Percentiles rank a stretch among this genome's conserved stretches.
phyloP scores from a whole-genome alignment of 1,140 invertebrate genomes.

The Ceratina calcarata region DNA sequence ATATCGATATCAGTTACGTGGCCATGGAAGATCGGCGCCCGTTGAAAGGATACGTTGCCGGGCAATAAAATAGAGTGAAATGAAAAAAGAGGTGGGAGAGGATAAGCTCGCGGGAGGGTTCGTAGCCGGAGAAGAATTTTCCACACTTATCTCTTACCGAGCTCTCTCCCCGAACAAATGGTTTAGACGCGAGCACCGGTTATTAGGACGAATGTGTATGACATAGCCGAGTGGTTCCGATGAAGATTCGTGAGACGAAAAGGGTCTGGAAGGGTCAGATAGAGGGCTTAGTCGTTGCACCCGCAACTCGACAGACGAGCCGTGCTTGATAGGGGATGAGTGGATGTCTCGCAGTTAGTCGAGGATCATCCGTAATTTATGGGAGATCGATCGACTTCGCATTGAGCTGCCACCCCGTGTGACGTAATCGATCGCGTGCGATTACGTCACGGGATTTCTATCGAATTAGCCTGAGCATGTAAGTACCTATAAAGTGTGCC shows the following conservation, averaged over 20 bases:
- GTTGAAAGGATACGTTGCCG: not conserved
- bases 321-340: constrained; percentile 53
- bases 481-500: constrained; percentile 6
- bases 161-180: not conserved
- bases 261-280: constrained; percentile 44
- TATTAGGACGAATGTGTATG: constrained; percentile 44
- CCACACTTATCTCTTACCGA: not conserved
- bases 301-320: constrained; percentile 42
- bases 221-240: constrained; percentile 46
- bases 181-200: constrained; percentile 16
- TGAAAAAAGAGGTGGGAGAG: too few relatives aligned
- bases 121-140: not conserved
- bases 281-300: constrained; percentile 47
- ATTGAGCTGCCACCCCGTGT: constrained; percentile 56
- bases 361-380: constrained; percentile 61
- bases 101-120: too few relatives aligned
- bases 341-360: constrained; percentile 52
- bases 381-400: constrained; percentile 56
- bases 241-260: constrained; percentile 50
- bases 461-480: constrained; percentile 43
- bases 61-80: not conserved
- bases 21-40: not conserved
- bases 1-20: constrained; percentile 1
- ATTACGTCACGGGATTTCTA: constrained; percentile 55
- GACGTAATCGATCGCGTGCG: constrained; percentile 61